Evolutionary conservation across 2,888 invertebrate species (phyloP).

Genomic region (Venusia cambrica): DNA sequence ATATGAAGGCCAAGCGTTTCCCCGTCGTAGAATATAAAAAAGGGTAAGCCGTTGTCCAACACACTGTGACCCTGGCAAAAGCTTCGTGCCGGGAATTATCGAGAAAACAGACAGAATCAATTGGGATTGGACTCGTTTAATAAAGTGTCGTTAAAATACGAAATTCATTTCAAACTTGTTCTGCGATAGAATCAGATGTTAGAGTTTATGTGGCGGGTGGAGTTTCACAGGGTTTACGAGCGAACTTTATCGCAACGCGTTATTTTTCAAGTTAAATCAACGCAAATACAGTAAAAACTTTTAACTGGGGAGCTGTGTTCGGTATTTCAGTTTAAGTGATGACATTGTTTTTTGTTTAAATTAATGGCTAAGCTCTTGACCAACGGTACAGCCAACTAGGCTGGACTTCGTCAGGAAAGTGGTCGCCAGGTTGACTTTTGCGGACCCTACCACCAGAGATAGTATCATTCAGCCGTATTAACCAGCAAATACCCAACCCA

Average conservation of each 20-base stretch:
- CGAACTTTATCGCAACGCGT: constrained; percentile 12
- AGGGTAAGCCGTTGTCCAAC: constrained; percentile 1
- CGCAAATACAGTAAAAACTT: not conserved
- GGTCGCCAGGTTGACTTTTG: too few relatives aligned
- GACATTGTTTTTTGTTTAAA: too few relatives aligned
- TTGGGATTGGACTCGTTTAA: constrained; percentile 17
- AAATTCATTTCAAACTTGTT: constrained; percentile 18
- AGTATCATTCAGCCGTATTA: too few relatives aligned
- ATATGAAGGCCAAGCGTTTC: too few relatives aligned
- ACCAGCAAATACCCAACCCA: too few relatives aligned
- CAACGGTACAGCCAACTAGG: too few relatives aligned
- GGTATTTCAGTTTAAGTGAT: too few relatives aligned
- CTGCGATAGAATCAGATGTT: constrained; percentile 12
- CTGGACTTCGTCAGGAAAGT: too few relatives aligned
- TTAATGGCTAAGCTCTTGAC: too few relatives aligned
- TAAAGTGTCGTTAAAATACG: constrained; percentile 16
- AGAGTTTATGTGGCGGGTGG: constrained; percentile 9
- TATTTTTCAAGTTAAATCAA: constrained; percentile 3
- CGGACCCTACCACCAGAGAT: too few relatives aligned
- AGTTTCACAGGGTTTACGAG: constrained; percentile 17
- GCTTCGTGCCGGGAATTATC: constrained; percentile 18
- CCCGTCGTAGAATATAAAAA: too few relatives aligned
- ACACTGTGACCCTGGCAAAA: constrained; percentile 1
- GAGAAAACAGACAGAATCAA: constrained; percentile 24
- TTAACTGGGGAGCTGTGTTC: too few relatives aligned